Conservation (phyloP, 2,113 vertebrate species). For the Gila orcuttii region DNA sequence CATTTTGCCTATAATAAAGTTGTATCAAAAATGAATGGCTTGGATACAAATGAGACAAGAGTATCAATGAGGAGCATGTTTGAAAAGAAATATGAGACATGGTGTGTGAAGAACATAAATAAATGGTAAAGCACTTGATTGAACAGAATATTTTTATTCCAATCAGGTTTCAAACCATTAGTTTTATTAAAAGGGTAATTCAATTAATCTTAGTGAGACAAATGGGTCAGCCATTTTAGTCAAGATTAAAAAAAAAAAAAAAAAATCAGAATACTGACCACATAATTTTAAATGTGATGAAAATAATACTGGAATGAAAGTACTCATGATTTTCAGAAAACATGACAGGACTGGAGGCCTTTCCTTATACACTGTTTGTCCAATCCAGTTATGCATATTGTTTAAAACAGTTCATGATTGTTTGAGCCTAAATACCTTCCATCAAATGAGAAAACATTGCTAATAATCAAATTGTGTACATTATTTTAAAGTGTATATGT, state of each 20-base stretch:
- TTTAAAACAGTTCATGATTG: not conserved
- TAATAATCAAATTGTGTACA: not conserved
- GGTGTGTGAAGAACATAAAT: not conserved
- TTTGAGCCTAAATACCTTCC: not conserved
- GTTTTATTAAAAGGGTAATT: not conserved
- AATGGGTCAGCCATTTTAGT: not conserved
- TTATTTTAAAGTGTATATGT: not conserved
- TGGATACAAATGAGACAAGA: not conserved
- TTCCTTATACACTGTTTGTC: not conserved
- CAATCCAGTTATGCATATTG: not conserved
- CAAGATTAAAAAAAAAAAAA: not conserved
- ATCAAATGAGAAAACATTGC: not conserved
- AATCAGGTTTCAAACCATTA: not conserved
- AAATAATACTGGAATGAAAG: not conserved
- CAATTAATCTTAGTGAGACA: not conserved
- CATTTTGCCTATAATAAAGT: not conserved
- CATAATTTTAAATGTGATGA: not conserved
- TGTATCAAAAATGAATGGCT: not conserved
- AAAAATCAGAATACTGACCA: not conserved
- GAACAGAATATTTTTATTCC: not conserved
- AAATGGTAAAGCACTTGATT: not conserved
- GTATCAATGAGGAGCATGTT: not conserved
- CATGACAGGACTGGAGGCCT: not conserved
- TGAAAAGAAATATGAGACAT: not conserved
- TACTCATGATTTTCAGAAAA: not conserved